These are phyloP conservation scores for Colius striatus DNA, from an alignment of 2,113 vertebrate genomes.

Conservation along the genomic window DNA sequence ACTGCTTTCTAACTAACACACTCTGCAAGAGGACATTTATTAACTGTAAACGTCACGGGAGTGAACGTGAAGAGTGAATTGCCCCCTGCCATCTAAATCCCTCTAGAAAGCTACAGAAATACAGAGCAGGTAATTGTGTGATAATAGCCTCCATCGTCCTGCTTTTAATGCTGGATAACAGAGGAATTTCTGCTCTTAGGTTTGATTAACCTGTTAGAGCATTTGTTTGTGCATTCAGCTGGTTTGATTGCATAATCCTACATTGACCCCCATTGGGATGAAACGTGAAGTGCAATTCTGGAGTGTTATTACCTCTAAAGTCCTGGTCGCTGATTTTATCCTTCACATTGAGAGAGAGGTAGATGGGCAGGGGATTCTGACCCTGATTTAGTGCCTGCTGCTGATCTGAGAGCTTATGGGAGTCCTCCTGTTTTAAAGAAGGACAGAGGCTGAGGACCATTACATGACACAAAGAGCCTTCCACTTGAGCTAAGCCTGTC, in stretches of 20 bases:
- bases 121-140: not conserved
- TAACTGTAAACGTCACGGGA: not conserved
- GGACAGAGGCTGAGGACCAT: not conserved
- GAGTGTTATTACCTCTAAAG: slow-evolving; percentile 78
- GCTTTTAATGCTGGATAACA: not conserved
- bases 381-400: slow-evolving; percentile 78
- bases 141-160: not conserved
- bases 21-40: not conserved
- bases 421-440: slow-evolving; percentile 73
- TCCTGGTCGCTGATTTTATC: slow-evolving; percentile 77
- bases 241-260: not conserved
- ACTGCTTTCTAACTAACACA: not conserved
- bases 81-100: not conserved
- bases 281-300: not conserved
- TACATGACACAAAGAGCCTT: not conserved
- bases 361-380: slow-evolving; percentile 87
- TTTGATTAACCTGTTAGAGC: not conserved
- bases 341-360: slow-evolving; percentile 87
- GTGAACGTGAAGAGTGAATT: not conserved
- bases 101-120: not conserved
- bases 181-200: not conserved
- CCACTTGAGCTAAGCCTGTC: not conserved
- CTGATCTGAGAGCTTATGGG: slow-evolving; percentile 81
- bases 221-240: not conserved
- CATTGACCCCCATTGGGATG: not conserved